Conservation (phyloP, 53 echinoderm and acorn worm species). For the Arbacia lixula region DNA sequence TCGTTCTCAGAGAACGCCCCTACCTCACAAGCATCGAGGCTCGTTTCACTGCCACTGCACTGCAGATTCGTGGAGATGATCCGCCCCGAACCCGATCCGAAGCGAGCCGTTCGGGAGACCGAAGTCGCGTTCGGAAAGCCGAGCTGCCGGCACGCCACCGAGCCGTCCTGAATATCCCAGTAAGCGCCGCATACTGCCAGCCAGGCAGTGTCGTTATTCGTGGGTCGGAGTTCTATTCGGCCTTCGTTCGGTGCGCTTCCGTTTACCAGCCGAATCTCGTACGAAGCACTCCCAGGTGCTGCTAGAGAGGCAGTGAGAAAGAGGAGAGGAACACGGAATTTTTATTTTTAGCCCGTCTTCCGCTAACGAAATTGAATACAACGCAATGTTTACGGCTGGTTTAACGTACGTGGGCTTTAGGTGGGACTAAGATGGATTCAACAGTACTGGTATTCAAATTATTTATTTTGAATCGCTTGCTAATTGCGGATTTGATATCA, state of each 20-base stretch:
- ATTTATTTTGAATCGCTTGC: too few relatives aligned
- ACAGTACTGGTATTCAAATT: too few relatives aligned
- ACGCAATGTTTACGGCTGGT: too few relatives aligned
- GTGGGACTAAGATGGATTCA: too few relatives aligned
- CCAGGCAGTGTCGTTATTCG: constrained; percentile 1
- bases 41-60: neutral
- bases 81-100: neutral
- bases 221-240: constrained; percentile 18
- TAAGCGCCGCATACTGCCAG: constrained; percentile 29
- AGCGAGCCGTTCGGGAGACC: constrained; percentile 12
- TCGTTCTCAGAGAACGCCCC: constrained; percentile 1
- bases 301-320: too few relatives aligned
- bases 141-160: constrained; percentile 28
- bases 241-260: constrained; percentile 22
- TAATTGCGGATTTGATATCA: too few relatives aligned
- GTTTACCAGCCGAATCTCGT: constrained; percentile 31
- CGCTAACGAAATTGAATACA: too few relatives aligned
- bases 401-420: too few relatives aligned
- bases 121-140: constrained; percentile 15
- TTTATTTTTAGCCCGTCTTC: too few relatives aligned
- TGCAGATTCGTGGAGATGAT: constrained; percentile 26
- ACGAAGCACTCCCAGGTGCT: too few relatives aligned
- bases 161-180: neutral
- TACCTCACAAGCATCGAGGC: neutral
- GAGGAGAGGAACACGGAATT: too few relatives aligned